These are phyloP conservation scores for Mus pahari DNA, from an alignment of 2,113 vertebrate species.

Conservation along the genomic window DNA sequence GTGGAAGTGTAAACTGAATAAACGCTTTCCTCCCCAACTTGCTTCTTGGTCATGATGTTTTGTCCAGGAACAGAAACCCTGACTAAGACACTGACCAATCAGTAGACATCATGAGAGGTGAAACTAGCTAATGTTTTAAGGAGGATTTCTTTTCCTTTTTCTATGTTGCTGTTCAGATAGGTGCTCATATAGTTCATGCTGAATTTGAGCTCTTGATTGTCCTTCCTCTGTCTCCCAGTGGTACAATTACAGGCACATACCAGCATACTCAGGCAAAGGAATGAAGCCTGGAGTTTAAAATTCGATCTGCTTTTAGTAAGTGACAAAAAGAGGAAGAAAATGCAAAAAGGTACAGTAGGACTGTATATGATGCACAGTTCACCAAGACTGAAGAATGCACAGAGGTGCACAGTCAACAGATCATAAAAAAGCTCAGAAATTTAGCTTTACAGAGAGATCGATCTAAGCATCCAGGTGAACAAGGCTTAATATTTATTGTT, in stretches of 20 bases:
- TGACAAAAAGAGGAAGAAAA: neutral
- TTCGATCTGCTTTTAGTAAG: neutral
- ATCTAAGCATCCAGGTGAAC: slow-evolving; percentile 20
- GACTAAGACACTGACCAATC: neutral
- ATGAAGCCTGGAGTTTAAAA: neutral
- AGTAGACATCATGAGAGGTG: neutral
- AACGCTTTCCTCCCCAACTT: too few species aligned
- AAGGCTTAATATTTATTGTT: slow-evolving; percentile 13
- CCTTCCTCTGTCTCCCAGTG: neutral
- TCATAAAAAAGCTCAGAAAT: neutral
- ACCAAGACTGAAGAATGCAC: neutral
- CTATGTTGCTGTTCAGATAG: neutral
- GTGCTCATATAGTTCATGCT: neutral
- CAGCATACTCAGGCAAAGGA: neutral
- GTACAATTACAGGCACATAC: neutral
- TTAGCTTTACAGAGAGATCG: neutral
- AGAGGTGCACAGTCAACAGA: fast-evolving
- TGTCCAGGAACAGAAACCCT: too few species aligned
- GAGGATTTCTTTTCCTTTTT: neutral
- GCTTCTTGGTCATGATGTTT: too few species aligned
- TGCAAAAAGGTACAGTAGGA: neutral
- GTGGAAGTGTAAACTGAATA: too few species aligned
- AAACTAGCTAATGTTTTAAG: neutral
- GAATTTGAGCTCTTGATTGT: neutral
- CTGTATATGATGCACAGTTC: neutral